Conservation (phyloP, 2,113 vertebrate genomes). For the Poecilia latipinna region DNA sequence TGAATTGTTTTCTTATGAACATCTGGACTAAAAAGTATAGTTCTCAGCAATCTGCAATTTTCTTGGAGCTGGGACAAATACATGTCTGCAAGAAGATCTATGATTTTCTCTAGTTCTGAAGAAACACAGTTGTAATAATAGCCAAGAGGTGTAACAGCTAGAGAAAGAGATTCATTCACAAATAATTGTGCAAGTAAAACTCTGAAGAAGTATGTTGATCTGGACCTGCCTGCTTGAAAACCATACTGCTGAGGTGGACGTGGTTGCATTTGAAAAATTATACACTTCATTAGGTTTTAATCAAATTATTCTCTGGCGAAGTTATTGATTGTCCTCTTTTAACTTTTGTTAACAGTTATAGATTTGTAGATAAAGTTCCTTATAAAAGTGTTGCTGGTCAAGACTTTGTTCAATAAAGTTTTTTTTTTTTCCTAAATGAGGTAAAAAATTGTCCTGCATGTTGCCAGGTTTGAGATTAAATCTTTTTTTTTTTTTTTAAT, state of each 20-base stretch:
- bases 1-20: too few relatives aligned
- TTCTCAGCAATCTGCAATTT: not conserved
- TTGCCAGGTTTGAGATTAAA: too few relatives aligned
- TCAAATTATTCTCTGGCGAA: not conserved
- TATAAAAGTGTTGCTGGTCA: too few relatives aligned
- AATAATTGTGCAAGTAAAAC: not conserved
- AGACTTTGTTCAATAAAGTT: too few relatives aligned
- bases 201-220: not conserved
- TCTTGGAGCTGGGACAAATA: not conserved
- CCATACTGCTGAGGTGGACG: not conserved
- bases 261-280: not conserved
- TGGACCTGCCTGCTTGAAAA: not conserved
- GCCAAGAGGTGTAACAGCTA: not conserved
- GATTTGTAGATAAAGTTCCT: too few relatives aligned
- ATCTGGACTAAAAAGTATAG: not conserved
- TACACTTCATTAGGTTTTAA: not conserved
- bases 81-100: not conserved
- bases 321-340: not conserved
- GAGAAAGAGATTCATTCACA: not conserved
- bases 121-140: not conserved
- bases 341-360: too few relatives aligned
- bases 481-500: too few relatives aligned
- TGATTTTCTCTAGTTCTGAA: not conserved
- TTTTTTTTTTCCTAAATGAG: too few relatives aligned
- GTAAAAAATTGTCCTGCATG: too few relatives aligned